Percentiles rank a stretch among this genome's conserved stretches.
Evolutionary conservation across 2,113 vertebrate genomes (phyloP).

Genomic region (Rhynchomys soricoides): DNA sequence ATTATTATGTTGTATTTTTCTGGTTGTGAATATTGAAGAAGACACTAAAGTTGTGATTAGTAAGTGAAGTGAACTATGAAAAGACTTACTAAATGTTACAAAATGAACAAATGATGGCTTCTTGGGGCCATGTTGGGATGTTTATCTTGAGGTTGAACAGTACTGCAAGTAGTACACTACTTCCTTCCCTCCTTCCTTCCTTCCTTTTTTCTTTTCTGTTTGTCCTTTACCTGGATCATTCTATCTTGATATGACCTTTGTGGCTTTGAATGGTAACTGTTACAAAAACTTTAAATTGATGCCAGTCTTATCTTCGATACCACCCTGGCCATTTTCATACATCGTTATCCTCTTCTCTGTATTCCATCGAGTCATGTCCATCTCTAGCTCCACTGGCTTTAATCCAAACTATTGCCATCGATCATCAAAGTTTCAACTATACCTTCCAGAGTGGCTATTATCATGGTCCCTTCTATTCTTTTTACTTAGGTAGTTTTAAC

Average conservation of each 20-base stretch:
- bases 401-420: background rate
- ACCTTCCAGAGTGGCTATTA: background rate
- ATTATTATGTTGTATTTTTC: background rate
- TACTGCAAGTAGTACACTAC: background rate
- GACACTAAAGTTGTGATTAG: background rate
- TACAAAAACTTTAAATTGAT: background rate
- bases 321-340: background rate
- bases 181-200: too few relatives aligned
- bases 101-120: background rate
- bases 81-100: background rate
- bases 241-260: background rate
- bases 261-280: background rate
- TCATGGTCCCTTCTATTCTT: background rate
- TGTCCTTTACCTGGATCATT: background rate
- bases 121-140: background rate
- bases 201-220: too few relatives aligned
- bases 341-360: background rate
- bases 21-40: background rate
- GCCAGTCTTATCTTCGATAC: background rate
- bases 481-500: background rate
- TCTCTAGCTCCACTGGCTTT: background rate
- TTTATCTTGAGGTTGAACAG: background rate
- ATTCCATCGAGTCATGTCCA: background rate
- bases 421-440: background rate
- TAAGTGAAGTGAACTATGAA: slow-evolving; percentile 14